These are phyloP conservation scores for Nyctibius grandis DNA, from an alignment of 2,797 vertebrate species.

Conservation along the genomic window DNA sequence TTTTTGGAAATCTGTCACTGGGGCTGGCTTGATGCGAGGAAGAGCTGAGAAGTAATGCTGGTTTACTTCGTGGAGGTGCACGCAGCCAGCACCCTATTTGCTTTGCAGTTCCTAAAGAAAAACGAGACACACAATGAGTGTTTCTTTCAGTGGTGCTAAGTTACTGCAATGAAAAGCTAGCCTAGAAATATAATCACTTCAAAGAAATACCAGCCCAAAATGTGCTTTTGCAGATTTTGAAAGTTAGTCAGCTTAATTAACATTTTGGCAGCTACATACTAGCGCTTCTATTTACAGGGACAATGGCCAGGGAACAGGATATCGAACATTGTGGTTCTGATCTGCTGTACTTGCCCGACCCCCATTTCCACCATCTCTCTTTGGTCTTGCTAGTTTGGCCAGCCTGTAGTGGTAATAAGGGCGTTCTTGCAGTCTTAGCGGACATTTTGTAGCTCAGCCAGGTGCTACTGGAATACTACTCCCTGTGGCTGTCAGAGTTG, in stretches of 20 bases:
- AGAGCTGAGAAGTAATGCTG: neutral
- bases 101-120: neutral
- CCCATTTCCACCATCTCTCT: neutral
- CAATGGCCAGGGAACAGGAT: neutral
- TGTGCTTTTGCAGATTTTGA: neutral
- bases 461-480: neutral
- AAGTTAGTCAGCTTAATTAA: neutral
- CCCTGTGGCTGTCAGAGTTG: neutral
- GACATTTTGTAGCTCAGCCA: neutral
- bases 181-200: neutral
- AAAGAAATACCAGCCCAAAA: neutral
- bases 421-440: neutral
- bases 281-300: neutral
- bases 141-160: neutral
- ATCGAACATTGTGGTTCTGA: accelerated
- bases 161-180: neutral
- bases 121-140: neutral
- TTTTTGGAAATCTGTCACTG: neutral
- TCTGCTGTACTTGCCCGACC: neutral
- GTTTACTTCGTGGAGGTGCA: neutral
- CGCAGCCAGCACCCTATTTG: neutral
- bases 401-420: neutral
- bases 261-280: neutral
- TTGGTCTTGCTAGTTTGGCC: neutral
- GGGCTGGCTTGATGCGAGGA: neutral